Evolutionary conservation across 1,140 invertebrate genomes (phyloP).

Genomic region (Papilio polytes): DNA sequence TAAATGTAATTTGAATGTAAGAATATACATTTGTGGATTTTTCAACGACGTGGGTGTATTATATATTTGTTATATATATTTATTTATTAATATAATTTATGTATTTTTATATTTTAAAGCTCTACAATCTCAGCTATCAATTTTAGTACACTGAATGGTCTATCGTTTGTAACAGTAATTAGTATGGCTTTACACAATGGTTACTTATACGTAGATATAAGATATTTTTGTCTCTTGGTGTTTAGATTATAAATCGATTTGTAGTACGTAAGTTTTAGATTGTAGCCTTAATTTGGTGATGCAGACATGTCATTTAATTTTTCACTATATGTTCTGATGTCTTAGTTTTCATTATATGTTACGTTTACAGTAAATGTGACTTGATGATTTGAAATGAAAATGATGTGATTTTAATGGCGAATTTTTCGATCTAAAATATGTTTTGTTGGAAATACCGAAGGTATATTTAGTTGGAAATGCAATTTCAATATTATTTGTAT

Average conservation of each 20-base stretch:
- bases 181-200: neutral
- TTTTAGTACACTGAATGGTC: constrained; percentile 22
- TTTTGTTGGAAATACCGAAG: neutral
- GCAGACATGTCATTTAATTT: neutral
- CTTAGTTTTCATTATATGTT: too few species aligned
- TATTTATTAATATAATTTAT: neutral
- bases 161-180: constrained; percentile 3
- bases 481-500: neutral
- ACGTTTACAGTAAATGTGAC: too few species aligned
- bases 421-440: neutral
- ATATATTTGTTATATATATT: neutral
- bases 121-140: constrained; percentile 29
- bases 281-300: constrained; percentile 2
- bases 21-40: neutral
- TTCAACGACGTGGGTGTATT: neutral
- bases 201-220: neutral
- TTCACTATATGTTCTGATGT: too few species aligned
- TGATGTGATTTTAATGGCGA: neutral
- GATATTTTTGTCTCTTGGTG: constrained; percentile 2
- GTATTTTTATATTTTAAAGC: neutral
- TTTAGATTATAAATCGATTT: neutral
- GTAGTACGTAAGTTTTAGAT: neutral
- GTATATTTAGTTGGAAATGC: neutral
- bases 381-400: too few species aligned
- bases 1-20: constrained; percentile 21